These are phyloP conservation scores for Erpornis zantholeuca DNA, from an alignment of 2,113 vertebrate genomes.

Conservation along the genomic window DNA sequence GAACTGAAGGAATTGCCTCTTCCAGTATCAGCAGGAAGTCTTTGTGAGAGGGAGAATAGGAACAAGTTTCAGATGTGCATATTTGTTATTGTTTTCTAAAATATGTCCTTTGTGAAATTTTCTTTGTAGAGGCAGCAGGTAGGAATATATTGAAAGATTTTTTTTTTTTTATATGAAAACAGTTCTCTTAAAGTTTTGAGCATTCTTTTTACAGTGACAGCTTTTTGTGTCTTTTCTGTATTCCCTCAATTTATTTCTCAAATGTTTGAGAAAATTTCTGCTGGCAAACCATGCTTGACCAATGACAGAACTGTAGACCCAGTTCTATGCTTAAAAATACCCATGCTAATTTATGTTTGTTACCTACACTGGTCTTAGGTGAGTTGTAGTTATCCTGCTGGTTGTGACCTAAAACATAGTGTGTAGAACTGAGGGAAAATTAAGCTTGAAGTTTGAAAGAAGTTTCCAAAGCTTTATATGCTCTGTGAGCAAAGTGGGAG, in stretches of 20 bases:
- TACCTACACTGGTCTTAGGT: not conserved
- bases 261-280: not conserved
- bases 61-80: not conserved
- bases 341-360: not conserved
- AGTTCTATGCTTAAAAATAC: not conserved
- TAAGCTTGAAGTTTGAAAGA: not conserved
- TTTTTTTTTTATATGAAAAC: not conserved
- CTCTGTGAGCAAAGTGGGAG: not conserved
- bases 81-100: not conserved
- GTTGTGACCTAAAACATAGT: not conserved
- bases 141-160: not conserved
- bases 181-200: not conserved
- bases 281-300: not conserved
- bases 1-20: not conserved
- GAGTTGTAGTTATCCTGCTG: not conserved
- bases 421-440: not conserved
- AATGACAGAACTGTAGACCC: not conserved
- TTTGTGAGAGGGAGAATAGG: not conserved
- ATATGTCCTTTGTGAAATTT: not conserved
- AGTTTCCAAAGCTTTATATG: not conserved
- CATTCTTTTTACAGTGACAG: not conserved
- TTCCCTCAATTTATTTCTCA: not conserved
- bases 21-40: not conserved
- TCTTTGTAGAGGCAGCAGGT: not conserved
- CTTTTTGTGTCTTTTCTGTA: not conserved